phyloP scores from a whole-genome alignment of 35 echinoderm and acorn worm genomes.

The Patiria miniata region DNA sequence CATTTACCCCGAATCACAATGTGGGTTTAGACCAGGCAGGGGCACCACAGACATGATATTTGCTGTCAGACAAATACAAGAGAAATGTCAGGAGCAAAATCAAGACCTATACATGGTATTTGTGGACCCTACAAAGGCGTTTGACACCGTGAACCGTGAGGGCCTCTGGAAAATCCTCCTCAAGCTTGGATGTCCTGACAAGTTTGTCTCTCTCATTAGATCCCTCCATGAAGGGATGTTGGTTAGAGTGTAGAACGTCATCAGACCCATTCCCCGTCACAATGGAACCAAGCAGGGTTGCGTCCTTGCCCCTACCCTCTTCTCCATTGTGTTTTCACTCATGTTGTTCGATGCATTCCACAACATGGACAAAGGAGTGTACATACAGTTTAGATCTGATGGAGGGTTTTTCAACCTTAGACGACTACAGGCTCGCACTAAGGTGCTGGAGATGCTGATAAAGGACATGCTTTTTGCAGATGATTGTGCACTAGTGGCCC shows the following conservation, averaged over 20 bases:
- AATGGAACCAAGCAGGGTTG: too few relatives aligned
- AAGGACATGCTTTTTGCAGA: too few relatives aligned
- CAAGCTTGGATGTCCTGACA: constrained; percentile 39
- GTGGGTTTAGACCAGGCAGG: constrained; percentile 43
- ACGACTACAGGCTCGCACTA: too few relatives aligned
- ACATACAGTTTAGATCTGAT: too few relatives aligned
- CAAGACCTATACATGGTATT: constrained; percentile 39
- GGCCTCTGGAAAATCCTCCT: constrained; percentile 40
- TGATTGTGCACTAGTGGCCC: too few relatives aligned
- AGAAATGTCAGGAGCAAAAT: constrained; percentile 57
- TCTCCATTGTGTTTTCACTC: too few relatives aligned
- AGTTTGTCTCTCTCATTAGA: constrained; percentile 27
- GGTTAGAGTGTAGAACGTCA: constrained; percentile 5
- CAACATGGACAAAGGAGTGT: too few relatives aligned
- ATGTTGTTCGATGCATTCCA: too few relatives aligned
- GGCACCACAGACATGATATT: constrained; percentile 67
- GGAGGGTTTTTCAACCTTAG: too few relatives aligned
- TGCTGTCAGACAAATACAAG: constrained; percentile 58
- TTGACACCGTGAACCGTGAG: constrained; percentile 34
- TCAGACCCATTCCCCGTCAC: too few relatives aligned
- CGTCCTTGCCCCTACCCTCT: too few relatives aligned
- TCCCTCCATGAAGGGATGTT: constrained; percentile 28
- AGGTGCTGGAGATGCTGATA: too few relatives aligned
- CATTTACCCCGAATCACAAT: constrained; percentile 46
- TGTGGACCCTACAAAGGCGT: constrained; percentile 56